Percentiles rank a stretch among this genome's conserved stretches.
Conservation (phyloP, 2,888 invertebrate genomes). For the Drosophila tanythrix region DNA sequence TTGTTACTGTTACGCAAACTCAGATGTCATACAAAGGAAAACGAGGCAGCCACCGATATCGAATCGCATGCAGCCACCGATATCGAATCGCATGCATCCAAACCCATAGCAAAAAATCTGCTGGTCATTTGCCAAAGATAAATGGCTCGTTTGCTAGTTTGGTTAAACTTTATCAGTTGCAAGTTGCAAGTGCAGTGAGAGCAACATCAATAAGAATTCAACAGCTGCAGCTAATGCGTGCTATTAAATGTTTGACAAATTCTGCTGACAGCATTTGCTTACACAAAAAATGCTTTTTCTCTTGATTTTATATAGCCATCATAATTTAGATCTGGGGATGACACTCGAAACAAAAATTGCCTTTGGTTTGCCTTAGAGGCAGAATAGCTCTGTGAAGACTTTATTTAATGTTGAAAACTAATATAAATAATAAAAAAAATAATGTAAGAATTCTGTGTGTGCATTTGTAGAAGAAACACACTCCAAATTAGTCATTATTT, state of each 20-base stretch:
- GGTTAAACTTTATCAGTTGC: conserved; percentile 12
- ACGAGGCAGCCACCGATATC: conserved; percentile 2
- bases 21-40: conserved; percentile 6
- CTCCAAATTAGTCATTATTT: background rate
- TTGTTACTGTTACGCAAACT: conserved; percentile 11
- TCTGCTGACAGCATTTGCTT: background rate
- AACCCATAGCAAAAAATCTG: conserved; percentile 38
- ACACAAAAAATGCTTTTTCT: too few species aligned
- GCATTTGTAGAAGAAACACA: too few species aligned
- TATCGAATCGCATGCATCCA: conserved; percentile 31
- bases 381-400: background rate
- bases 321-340: background rate
- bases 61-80: conserved; percentile 27
- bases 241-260: conserved; percentile 1
- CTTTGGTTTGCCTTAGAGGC: background rate
- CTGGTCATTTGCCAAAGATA: conserved; percentile 36
- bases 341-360: background rate
- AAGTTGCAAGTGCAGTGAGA: conserved; percentile 22
- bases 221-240: conserved; percentile 5
- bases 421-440: too few species aligned
- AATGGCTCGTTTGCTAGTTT: conserved; percentile 20
- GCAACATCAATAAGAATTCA: background rate
- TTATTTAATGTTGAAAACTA: background rate
- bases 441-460: too few species aligned
- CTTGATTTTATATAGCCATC: background rate